Base-by-base conservation (phyloP, 2,888 invertebrate species). In the Athrips mouffetella region DNA sequence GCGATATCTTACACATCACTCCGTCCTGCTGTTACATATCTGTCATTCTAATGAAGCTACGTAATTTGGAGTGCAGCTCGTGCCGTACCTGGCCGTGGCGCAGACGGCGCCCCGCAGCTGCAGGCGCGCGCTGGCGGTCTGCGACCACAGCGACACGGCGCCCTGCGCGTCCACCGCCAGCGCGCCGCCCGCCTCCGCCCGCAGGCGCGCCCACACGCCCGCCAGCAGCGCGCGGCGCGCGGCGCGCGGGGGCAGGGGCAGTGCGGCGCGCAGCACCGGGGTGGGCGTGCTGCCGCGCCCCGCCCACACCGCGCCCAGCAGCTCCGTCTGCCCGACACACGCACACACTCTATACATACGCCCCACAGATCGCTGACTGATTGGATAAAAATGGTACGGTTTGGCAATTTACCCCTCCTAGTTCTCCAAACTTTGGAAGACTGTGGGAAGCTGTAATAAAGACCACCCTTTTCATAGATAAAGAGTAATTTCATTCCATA, bases 281-380 rank as follows among this genome's bases (percentile, higher is more conserved):
- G 76, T 73, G 31, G 79, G 67, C 61, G 55, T 47, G 63, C 73
- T 68, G 63, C 70, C 84, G 48, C 79, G 55, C 66, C 82, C 84
- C 41, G 79, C 68, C 84, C 84, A 84, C 67, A 84, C 70, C 70
- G 73, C 80, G 3, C 65, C 76, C 59, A 83, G 67, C 63, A 83
- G 67, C 74, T 79, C 79, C 37, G 71, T 78, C 71, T 76, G 70
- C 40, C 35, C 47, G 15, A 20, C 15, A 29, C 1, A 27, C 7
- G 2, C 40, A 51, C 49, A 47, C 44, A 18, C 42, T 27, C 15
- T 21, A 10, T 46, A 49, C 49, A 25, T 50, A 44, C 35, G 29
- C 11, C 16, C 47, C 3, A n/a, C n/a, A n/a, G n/a, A n/a, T n/a
- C n/a, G n/a, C n/a, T n/a, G n/a, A n/a, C n/a, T n/a, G n/a, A n/a